Percentiles rank a stretch among this genome's conserved stretches.
Evolutionary conservation across 2,797 vertebrate genomes (phyloP).

Genomic region (Enteromius fasciolatus): DNA sequence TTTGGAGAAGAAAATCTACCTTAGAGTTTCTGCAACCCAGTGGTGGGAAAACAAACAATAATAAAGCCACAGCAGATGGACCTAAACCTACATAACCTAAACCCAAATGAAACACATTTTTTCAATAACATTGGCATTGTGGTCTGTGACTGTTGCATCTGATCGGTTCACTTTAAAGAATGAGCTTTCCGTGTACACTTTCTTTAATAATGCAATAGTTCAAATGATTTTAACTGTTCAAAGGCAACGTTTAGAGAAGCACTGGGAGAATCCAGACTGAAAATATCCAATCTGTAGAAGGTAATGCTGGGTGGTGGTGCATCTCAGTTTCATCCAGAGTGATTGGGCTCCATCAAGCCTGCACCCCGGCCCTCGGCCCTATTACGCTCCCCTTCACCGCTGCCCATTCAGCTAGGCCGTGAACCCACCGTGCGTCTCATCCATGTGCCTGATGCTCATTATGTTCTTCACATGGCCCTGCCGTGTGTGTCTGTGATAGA

Average conservation of each 20-base stretch:
- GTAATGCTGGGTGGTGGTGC: constrained; percentile 5
- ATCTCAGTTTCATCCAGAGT: constrained; percentile 13
- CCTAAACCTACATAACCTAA: constrained; percentile 21
- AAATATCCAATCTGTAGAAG: constrained; percentile 21
- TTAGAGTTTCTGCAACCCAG: constrained; percentile 30
- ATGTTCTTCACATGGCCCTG: constrained; percentile 48
- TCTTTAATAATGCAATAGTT: constrained; percentile 23
- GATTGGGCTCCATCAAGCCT: constrained; percentile 26
- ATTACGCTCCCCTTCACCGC: constrained; percentile 4
- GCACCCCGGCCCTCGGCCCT: background rate
- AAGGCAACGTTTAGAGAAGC: constrained; percentile 30
- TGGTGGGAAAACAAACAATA: constrained; percentile 36
- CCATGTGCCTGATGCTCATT: constrained; percentile 54
- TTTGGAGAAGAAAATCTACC: background rate
- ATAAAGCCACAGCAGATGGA: constrained; percentile 35
- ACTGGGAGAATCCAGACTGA: constrained; percentile 18
- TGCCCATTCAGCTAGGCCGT: constrained; percentile 1
- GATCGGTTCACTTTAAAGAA: constrained; percentile 17
- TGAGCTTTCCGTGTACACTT: background rate
- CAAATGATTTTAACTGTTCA: constrained; percentile 11
- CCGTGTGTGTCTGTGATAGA: constrained; percentile 47
- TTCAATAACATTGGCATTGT: constrained; percentile 30
- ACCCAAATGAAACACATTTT: constrained; percentile 26
- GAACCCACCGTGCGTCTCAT: constrained; percentile 35
- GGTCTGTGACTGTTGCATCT: constrained; percentile 24